Percentiles rank a stretch among this genome's conserved stretches.
These are phyloP conservation scores for Gerris lacustris DNA, from an alignment of 2,888 invertebrate species.

Conservation along the genomic window DNA sequence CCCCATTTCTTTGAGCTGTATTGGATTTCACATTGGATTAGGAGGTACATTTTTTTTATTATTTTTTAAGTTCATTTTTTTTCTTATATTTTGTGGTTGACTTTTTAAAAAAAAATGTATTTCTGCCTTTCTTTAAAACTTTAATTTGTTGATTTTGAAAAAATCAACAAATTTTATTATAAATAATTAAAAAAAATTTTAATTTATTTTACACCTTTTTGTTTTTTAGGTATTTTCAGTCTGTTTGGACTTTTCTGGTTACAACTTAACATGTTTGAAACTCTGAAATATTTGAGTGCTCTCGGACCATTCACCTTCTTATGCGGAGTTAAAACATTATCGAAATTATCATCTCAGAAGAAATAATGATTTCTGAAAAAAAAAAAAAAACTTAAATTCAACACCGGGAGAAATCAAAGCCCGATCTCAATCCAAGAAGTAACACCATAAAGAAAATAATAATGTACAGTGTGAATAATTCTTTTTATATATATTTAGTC, in stretches of 20 bases:
- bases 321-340: conserved; percentile 80
- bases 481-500: no score
- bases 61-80: background rate
- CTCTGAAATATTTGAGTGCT: conserved; percentile 74
- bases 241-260: conserved; percentile 89
- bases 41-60: conserved; percentile 46
- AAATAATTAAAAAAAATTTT: no score
- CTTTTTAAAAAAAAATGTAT: no score
- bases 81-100: no score
- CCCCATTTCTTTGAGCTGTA: conserved; percentile 61
- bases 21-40: conserved; percentile 81
- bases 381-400: background rate
- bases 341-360: conserved; percentile 52
- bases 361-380: conserved; percentile 25
- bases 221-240: conserved; percentile 59
- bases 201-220: background rate
- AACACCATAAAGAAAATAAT: no score
- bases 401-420: no score
- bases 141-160: no score
- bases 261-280: conserved; percentile 89
- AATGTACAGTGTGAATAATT: no score
- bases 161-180: no score
- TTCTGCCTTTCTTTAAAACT: no score
- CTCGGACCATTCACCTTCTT: conserved; percentile 83
- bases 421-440: no score